Percentiles rank a stretch among this genome's conserved stretches.
These are phyloP conservation scores for Poicephalus gulielmi DNA, from an alignment of 2,113 vertebrate genomes.

Conservation along the genomic window DNA sequence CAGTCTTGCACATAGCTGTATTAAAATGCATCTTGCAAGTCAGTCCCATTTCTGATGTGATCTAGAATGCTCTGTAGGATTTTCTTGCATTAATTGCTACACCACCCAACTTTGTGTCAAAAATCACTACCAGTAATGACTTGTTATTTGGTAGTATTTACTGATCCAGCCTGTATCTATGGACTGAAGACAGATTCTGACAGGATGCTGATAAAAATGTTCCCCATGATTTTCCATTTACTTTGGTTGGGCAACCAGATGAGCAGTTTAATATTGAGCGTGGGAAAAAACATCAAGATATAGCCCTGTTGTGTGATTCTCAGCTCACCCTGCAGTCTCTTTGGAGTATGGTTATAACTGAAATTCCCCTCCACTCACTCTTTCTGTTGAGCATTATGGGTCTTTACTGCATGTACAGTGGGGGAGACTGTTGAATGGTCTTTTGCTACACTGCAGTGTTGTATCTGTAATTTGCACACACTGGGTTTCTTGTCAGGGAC, in stretches of 20 bases:
- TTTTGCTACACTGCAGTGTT: constrained; percentile 21
- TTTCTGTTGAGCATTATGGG: constrained; percentile 17
- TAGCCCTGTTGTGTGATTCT: neutral
- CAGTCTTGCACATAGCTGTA: neutral
- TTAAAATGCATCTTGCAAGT: neutral
- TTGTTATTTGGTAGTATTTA: neutral
- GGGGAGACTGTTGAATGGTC: constrained; percentile 1
- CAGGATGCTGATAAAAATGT: neutral
- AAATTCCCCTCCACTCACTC: constrained; percentile 2
- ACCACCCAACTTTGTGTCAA: neutral
- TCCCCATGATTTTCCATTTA: neutral
- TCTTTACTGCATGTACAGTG: neutral
- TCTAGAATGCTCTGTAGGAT: neutral
- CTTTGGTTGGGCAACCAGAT: neutral
- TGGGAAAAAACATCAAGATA: neutral
- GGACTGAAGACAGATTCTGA: neutral
- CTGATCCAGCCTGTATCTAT: neutral
- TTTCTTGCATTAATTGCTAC: neutral
- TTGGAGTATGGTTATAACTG: neutral
- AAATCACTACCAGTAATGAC: neutral
- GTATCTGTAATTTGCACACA: constrained; percentile 35
- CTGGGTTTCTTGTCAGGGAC: constrained; percentile 18
- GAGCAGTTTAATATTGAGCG: neutral
- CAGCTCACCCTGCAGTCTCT: neutral
- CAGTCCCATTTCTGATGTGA: neutral